Evolutionary conservation across 2,113 vertebrate genomes (phyloP), one percentile per base, ranked within the genome.

Genomic region (Aphelocoma coerulescens): DNA sequence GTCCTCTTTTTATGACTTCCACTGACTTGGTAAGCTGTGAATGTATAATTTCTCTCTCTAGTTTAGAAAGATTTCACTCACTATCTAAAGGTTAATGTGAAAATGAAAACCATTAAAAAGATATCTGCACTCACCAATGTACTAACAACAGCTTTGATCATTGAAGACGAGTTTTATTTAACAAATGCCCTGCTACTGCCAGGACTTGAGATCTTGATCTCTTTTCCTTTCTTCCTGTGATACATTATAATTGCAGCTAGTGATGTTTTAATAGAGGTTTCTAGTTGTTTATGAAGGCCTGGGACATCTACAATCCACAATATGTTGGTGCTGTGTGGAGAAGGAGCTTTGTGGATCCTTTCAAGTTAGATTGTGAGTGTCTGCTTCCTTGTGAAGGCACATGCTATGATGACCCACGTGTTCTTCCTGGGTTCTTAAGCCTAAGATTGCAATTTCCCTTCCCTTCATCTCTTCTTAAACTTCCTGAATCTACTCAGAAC

Each of bases 131-230:
- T 92, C 85, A 94, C 52, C 92, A 67, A 78, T 75, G 65, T 68
- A 96, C 73, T 94, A 94, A 86, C 72, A 93, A 92, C 52, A 93
- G 65, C 88, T 92, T 92, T 96, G 90, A 92, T 87, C 55, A 84
- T 75, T 92, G 87, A 93, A 92, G 72, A 87, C 44, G 83, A 81
- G 73, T 57, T 94, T 93, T 95, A 91, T 84, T 93, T 97, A 93
- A 97, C 48, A 96, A 95, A 97, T 51, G 68, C 61, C 68, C 77
- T 59, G 65, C 74, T 89, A 86, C 68, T 84, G 48, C 72, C 86
- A 84, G 48, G 76, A 66, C 59, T 87, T 87, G 48, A 87, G 61
- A 91, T 59, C 93, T 91, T 74, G 68, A 86, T 95, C 65, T 94
- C 63, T 77, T 62, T 75, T 76, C 55, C 69, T 93, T 88, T 87